phyloP scores from a whole-genome alignment of 2,888 invertebrate species.

The Sturmia bella region DNA sequence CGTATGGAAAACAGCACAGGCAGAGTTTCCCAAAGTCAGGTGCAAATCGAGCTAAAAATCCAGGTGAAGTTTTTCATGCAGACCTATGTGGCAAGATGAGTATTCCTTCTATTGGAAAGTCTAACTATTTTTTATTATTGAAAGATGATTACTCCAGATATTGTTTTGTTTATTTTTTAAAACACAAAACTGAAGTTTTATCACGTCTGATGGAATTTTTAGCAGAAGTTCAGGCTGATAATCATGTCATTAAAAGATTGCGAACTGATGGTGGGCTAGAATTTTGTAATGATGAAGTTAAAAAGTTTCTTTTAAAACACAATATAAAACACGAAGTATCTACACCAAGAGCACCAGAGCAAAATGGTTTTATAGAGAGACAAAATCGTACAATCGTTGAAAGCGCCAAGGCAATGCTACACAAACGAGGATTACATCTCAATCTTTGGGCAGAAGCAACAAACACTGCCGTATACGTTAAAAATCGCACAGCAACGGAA shows the following conservation, averaged over 20 bases:
- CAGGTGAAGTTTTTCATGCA: constrained; percentile 36
- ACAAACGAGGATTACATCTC: not conserved
- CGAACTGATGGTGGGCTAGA: constrained; percentile 61
- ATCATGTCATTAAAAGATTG: constrained; percentile 50
- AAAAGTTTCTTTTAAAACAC: constrained; percentile 5
- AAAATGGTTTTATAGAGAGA: constrained; percentile 32
- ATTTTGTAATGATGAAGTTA: constrained; percentile 54
- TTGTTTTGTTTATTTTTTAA: no score
- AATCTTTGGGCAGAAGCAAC: constrained; percentile 21
- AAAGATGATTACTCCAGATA: no score
- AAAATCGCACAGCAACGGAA: not conserved
- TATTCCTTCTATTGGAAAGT: constrained; percentile 37
- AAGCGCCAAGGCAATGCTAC: constrained; percentile 6
- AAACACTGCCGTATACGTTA: not conserved
- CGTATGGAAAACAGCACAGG: constrained; percentile 45
- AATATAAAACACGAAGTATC: constrained; percentile 61
- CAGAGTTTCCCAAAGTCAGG: constrained; percentile 20
- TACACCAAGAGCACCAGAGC: constrained; percentile 44
- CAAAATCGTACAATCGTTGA: constrained; percentile 41
- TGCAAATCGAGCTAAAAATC: constrained; percentile 4
- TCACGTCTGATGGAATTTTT: no score
- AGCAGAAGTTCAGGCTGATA: no score
- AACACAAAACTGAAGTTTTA: constrained; percentile 66
- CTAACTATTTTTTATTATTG: no score
- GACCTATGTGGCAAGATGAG: constrained; percentile 55